Evolutionary conservation across 2,113 vertebrate species (phyloP).

Genomic region (Macrotis lagotis): DNA sequence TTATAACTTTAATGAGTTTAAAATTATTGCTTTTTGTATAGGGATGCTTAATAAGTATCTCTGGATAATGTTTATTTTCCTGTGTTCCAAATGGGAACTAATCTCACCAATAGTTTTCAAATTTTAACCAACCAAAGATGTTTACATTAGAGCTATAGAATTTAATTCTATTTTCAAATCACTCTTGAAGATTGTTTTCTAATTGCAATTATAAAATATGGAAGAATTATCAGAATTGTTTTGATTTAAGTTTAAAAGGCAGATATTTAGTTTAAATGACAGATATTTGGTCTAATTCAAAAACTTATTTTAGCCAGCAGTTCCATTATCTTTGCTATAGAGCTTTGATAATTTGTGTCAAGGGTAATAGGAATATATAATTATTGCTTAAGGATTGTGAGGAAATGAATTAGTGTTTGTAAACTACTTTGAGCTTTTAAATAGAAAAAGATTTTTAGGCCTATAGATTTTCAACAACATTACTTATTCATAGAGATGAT

Average conservation of each 20-base stretch:
- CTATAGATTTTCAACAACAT: background rate
- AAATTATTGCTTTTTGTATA: background rate
- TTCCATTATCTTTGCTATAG: constrained; percentile 35
- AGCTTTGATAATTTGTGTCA: constrained; percentile 54
- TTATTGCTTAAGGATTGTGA: constrained; percentile 51
- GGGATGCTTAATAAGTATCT: background rate
- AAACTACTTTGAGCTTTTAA: constrained; percentile 47
- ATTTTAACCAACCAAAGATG: constrained; percentile 34
- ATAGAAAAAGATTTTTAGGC: constrained; percentile 35
- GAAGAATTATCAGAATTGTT: constrained; percentile 34
- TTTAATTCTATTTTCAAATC: constrained; percentile 29
- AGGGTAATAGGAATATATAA: constrained; percentile 45
- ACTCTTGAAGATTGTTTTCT: constrained; percentile 29
- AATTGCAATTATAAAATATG: constrained; percentile 23
- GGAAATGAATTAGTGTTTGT: constrained; percentile 50
- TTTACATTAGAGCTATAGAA: constrained; percentile 8
- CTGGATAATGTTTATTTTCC: constrained; percentile 41
- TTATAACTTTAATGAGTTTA: constrained; percentile 31
- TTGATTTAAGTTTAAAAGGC: constrained; percentile 52
- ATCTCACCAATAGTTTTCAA: constrained; percentile 29
- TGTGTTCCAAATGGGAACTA: constrained; percentile 9
- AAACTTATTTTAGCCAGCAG: constrained; percentile 42
- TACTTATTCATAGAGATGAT: constrained; percentile 36
- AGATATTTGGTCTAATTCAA: constrained; percentile 50
- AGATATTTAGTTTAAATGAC: constrained; percentile 31